Conservation (phyloP, 2,113 vertebrate species). For the Sigmodon hispidus region DNA sequence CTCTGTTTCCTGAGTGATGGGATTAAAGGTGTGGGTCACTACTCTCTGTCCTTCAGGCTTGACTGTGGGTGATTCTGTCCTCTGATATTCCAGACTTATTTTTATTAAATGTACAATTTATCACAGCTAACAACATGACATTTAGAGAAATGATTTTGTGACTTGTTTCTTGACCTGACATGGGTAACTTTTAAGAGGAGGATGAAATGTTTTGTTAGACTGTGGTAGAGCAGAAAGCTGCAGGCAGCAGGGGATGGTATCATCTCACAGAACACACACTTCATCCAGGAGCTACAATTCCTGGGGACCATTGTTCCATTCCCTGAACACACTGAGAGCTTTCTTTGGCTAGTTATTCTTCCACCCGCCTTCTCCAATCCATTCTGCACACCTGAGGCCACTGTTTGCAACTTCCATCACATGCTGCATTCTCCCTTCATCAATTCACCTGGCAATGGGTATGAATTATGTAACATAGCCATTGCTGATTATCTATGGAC, state of each 20-base stretch:
- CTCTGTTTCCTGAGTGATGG: too few species aligned
- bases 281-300: not conserved
- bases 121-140: accelerated
- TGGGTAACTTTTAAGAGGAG: not conserved
- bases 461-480: accelerated
- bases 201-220: not conserved
- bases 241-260: not conserved
- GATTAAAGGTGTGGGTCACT: too few species aligned
- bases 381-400: not conserved
- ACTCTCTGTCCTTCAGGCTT: too few species aligned
- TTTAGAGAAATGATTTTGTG: not conserved
- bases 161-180: not conserved
- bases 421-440: not conserved
- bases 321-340: not conserved
- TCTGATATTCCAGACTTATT: too few species aligned
- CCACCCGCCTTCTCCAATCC: accelerated
- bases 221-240: not conserved
- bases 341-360: not conserved
- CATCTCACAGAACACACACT: not conserved
- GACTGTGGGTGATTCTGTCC: too few species aligned
- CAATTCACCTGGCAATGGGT: not conserved
- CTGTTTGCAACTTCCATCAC: not conserved
- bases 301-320: not conserved
- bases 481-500: not conserved
- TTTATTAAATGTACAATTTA: too few species aligned